Evolutionary conservation across 1,140 invertebrate genomes (phyloP).

Genomic region (Hesperophylax magnus): DNA sequence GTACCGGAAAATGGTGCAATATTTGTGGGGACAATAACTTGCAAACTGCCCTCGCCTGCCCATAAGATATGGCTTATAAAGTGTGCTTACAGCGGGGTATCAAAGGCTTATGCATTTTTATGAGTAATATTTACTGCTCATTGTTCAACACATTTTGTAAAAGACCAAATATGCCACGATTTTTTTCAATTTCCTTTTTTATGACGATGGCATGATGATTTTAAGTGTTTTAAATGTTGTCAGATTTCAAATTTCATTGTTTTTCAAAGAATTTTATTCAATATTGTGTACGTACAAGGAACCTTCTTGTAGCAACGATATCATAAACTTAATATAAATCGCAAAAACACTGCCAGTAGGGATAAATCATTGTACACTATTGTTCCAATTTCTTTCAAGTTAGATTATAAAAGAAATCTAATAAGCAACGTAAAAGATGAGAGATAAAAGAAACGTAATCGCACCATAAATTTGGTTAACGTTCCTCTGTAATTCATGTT

Average conservation of each 20-base stretch:
- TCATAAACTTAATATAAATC: too few relatives aligned
- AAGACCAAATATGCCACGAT: neutral
- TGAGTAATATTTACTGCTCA: neutral
- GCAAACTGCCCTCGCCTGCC: neutral
- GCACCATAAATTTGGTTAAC: conserved; percentile 31
- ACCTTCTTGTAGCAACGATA: too few relatives aligned
- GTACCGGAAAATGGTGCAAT: conserved; percentile 7
- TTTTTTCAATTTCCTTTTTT: neutral
- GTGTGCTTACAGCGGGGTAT: conserved; percentile 3
- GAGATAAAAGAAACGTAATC: conserved; percentile 32
- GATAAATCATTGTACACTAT: too few relatives aligned
- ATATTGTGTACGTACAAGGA: too few relatives aligned
- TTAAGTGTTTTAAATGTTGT: too few relatives aligned
- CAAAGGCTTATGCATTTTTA: conserved; percentile 40
- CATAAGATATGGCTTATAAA: conserved; percentile 27
- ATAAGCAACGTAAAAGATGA: conserved; percentile 5
- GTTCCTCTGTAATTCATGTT: conserved; percentile 27
- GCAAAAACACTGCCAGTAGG: too few relatives aligned
- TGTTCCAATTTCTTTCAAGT: too few relatives aligned
- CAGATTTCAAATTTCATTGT: too few relatives aligned
- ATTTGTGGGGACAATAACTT: conserved; percentile 30
- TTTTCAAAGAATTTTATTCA: too few relatives aligned
- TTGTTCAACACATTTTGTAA: conserved; percentile 13
- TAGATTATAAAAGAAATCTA: neutral
- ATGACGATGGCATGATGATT: too few relatives aligned